Evolutionary conservation across 2,113 vertebrate species (phyloP), one percentile per base, ranked within the genome.

Genomic region (Tenrec ecaudatus): DNA sequence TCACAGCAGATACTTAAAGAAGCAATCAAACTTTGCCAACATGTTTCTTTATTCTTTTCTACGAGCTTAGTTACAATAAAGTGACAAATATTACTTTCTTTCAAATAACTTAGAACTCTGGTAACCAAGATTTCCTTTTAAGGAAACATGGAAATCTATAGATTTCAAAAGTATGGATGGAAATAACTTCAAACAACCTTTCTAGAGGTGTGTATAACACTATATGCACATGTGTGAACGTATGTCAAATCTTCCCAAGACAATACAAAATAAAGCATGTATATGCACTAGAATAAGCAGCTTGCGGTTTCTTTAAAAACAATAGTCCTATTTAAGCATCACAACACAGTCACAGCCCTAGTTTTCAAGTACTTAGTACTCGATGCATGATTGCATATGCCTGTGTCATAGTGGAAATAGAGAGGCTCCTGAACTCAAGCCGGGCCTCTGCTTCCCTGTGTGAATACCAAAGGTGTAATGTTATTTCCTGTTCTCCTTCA

Each of bases 61-160:
- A 57, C 80, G 29, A 83, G 66, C 84, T 82, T 57, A 81, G 8
- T 71, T 73, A 62, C 0, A 94, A 86, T 14, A 69, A 82, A 53
- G 96, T 29, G 0, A 36, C 88, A 87, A 94, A 71, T 57, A n/a
- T 31, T 60, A 91, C 40, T 53, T 40, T 83, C 38, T 85, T 93
- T 73, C 40, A 86, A n/a, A 64, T 53, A 91, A 89, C 29, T 91
- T 81, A 62, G 43, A 89, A 90, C 47, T 81, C 43, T 82, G 20
- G 60, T 27, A 81, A 20, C 1, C 64, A 47, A 94, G 36, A 82
- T 75, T 91, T 87, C 60, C 71, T 71, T 88, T 85, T 83, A 86
- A 88, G 94, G 10, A 71, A 17, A 81, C 38, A 16, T 79, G 60
- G 60, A 8, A 89, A 94, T 76, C 89, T 79, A 82, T 60, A 9